Base-by-base conservation (phyloP, 2,113 vertebrate species). In the Solenodon paradoxus region DNA sequence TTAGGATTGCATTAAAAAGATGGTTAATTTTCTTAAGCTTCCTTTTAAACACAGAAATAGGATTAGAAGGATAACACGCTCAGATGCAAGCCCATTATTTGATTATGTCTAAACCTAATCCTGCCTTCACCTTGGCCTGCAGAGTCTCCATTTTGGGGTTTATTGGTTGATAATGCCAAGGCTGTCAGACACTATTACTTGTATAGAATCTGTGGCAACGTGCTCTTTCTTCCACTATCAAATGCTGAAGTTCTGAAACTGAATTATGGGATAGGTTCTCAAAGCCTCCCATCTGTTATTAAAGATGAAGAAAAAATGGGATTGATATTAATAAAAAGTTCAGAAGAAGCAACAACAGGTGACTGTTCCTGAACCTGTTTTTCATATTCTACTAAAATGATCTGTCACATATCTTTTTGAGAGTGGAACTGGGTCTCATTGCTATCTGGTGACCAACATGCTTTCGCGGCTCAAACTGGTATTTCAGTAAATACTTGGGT, bases 1-100 rank as follows among this genome's bases (percentile, higher is more conserved):
- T 98, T 98, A 98, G 96, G 98, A 98, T 98, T 98, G 97, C 98
- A 98, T 98, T 98, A 97, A 98, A 98, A 98, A 98, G 97, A 98
- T 84, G 96, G 98, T 96, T 98, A 98, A 98, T 98, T 98, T 98
- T 98, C 98, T 98, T 98, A 98, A 98, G 98, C 98, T 98, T 98
- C 97, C 98, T 98, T 98, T 88, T 97, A 98, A 98, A 97, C 97
- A 98, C 59, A 98, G 97, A 98, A 98, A 98, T 98, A 98, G 97
- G 98, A 98, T 98, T 98, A 98, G 98, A 97, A 96, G 97, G 98
- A 98, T 98, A 98, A 98, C 98, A 98, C 96, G 97, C 97, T 98
- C 98, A 98, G 97, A 98, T 98, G 98, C 97, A 98, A 98, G 97
- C 97, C 97, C 95, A 66, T 98, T 98, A 98, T 98, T 98, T 97